Conservation (phyloP, 1,140 invertebrate species). For the Drosophila auraria region DNA sequence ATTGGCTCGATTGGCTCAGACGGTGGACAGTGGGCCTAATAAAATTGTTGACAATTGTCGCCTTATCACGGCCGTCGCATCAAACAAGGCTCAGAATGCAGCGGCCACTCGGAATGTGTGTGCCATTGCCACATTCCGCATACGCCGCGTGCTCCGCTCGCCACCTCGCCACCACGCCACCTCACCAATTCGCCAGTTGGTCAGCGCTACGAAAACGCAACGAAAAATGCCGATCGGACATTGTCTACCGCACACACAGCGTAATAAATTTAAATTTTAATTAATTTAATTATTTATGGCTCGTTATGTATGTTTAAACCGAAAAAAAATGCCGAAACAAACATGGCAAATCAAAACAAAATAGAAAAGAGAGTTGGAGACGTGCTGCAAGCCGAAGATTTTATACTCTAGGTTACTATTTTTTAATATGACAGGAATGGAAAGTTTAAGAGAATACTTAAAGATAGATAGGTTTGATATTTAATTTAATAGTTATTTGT, state of each 20-base stretch:
- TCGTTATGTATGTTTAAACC: constrained; percentile 53
- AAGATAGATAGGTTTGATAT: too few species aligned
- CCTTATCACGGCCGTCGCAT: constrained; percentile 73
- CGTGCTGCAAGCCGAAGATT: neutral
- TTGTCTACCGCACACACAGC: constrained; percentile 61
- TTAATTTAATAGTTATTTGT: neutral
- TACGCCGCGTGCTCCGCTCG: constrained; percentile 47
- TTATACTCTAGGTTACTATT: neutral
- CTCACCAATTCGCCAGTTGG: neutral
- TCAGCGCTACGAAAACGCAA: constrained; percentile 16
- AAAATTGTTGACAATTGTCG: constrained; percentile 83
- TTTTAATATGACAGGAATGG: too few species aligned
- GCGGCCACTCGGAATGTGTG: constrained; percentile 14
- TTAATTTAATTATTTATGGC: constrained; percentile 83
- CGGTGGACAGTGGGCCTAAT: constrained; percentile 50
- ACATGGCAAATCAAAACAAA: constrained; percentile 19
- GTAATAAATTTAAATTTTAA: constrained; percentile 82
- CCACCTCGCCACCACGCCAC: neutral
- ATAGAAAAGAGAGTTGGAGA: constrained; percentile 6
- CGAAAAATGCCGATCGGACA: constrained; percentile 43
- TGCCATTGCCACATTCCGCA: constrained; percentile 40
- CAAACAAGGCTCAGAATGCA: constrained; percentile 71
- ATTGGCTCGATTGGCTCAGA: constrained; percentile 75
- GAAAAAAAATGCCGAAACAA: constrained; percentile 17
- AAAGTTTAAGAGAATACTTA: too few species aligned